Evolutionary conservation across 37 sponge, comb jelly and placozoan genomes (phyloP), one percentile per base, ranked within the genome.

Genomic region (Spongilla lacustris): DNA sequence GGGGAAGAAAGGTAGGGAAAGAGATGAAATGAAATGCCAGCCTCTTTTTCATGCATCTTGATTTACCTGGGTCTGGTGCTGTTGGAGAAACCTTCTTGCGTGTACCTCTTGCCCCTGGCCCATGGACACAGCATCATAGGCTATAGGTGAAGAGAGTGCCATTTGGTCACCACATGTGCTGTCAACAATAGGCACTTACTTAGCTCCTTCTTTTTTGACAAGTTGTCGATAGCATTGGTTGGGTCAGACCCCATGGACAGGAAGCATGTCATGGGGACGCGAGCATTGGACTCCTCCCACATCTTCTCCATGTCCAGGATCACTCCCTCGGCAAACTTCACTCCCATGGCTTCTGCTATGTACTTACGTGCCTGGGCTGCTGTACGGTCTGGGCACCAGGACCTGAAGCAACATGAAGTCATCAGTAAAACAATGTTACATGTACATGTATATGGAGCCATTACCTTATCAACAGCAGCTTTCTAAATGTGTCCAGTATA

Each of bases 61-160:
- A 1, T 23, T 28, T 84, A 91, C 92, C 50, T 87, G 84, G 36
- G 25, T 46, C 36, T 94, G 94, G 74, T 91, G 87, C 84, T 99
- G 98, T 25, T 87, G 81, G 21, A 99, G 82, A 9, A 97, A 85
- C 78, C 96, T 88, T 41, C 99, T 81, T 23, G 99, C 98, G 83
- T 97, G 99, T 2, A 99, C 93, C 89, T 99, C 99, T 73, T 99
- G 99, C 14, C 99, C 99, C 79, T 99, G 99, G 2, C 99, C 99
- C 99, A 99, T 99, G 12, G 98, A 97, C 37, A 99, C 93, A 46
- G 91, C 87, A 21, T 94, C 84, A 73, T 89, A 98, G 1, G 92
- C 99, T 85, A 80, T 75, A 32, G 14, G 13, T 14, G 11, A 1
- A 58, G 21, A 58, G 14, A 58, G 19, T 17, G 11, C 19, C 34